Evolutionary conservation across 1,140 invertebrate genomes (phyloP).

Genomic region (Sarcophaga peregrina): DNA sequence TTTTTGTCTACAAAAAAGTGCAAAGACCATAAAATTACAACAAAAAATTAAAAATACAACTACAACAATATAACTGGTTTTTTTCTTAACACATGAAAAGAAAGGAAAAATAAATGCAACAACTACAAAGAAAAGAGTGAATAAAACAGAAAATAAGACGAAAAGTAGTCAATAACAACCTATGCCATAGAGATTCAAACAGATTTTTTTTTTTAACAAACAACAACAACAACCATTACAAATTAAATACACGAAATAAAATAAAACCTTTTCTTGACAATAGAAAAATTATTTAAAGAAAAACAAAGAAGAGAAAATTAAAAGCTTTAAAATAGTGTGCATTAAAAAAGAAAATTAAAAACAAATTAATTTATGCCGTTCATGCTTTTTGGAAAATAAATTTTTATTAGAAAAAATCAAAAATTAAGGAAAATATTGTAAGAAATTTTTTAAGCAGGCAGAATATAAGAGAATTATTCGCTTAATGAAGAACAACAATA

Average conservation of each 20-base stretch:
- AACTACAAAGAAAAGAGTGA: not conserved
- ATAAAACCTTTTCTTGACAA: too few relatives aligned
- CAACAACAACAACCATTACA: too few relatives aligned
- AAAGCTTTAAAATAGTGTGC: not conserved
- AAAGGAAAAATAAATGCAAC: conserved; percentile 5
- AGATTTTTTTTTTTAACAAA: not conserved
- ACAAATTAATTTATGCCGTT: too few relatives aligned
- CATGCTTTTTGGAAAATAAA: too few relatives aligned
- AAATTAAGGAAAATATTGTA: too few relatives aligned
- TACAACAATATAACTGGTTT: conserved; percentile 38
- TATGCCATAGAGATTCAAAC: not conserved
- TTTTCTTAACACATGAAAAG: not conserved
- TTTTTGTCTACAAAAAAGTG: conserved; percentile 34
- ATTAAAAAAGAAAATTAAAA: not conserved
- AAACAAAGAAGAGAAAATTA: not conserved
- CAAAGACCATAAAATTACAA: conserved; percentile 39
- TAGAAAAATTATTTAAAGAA: not conserved
- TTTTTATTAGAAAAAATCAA: too few relatives aligned
- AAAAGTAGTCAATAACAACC: not conserved
- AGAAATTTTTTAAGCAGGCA: too few relatives aligned
- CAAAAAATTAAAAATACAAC: conserved; percentile 26
- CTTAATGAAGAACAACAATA: too few relatives aligned
- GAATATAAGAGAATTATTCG: too few relatives aligned
- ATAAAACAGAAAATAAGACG: not conserved
- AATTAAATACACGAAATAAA: too few relatives aligned